A percentile compares a stretch with the other conserved stretches of the same genome.
Evolutionary conservation across 1,140 invertebrate genomes (phyloP).

Genomic region (Zaprionus kolodkinae): DNA sequence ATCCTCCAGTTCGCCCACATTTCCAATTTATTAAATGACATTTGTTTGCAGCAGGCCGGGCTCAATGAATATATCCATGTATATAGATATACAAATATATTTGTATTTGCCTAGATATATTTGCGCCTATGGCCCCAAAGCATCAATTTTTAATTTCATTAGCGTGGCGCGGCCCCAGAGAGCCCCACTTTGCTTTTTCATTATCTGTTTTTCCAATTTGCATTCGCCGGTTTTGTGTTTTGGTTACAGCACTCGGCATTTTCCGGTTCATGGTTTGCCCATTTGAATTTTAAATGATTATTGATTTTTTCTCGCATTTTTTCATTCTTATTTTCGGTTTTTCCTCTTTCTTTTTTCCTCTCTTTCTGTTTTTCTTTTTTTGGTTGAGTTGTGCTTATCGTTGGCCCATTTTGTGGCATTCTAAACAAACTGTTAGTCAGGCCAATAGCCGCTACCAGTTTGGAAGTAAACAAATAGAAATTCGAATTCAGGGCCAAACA

Average conservation of each 20-base stretch:
- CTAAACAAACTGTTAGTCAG: conserved; percentile 14
- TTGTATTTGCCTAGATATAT: conserved; percentile 59
- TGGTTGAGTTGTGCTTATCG: conserved; percentile 29
- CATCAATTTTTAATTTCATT: conserved; percentile 83
- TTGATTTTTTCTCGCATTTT: conserved; percentile 59
- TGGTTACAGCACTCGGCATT: conserved; percentile 59
- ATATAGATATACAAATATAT: background rate
- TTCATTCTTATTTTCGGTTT: conserved; percentile 21
- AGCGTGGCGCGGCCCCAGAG: conserved; percentile 53
- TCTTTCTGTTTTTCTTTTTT: background rate
- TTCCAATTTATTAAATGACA: conserved; percentile 82
- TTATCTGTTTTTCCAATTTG: conserved; percentile 81
- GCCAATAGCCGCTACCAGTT: background rate
- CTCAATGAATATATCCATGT: background rate
- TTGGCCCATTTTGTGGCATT: conserved; percentile 42
- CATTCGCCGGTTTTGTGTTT: conserved; percentile 67
- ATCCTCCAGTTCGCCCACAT: conserved; percentile 34
- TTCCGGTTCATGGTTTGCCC: conserved; percentile 78
- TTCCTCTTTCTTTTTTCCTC: conserved; percentile 13
- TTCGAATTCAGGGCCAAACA: conserved; percentile 49
- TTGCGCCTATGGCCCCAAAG: conserved; percentile 65
- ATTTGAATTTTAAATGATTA: conserved; percentile 82
- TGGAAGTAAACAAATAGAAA: conserved; percentile 1
- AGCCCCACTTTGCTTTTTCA: conserved; percentile 62
- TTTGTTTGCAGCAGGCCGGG: conserved; percentile 53